Evolutionary conservation across 2,113 vertebrate genomes (phyloP).

Genomic region (Notarius lentiginosus): DNA sequence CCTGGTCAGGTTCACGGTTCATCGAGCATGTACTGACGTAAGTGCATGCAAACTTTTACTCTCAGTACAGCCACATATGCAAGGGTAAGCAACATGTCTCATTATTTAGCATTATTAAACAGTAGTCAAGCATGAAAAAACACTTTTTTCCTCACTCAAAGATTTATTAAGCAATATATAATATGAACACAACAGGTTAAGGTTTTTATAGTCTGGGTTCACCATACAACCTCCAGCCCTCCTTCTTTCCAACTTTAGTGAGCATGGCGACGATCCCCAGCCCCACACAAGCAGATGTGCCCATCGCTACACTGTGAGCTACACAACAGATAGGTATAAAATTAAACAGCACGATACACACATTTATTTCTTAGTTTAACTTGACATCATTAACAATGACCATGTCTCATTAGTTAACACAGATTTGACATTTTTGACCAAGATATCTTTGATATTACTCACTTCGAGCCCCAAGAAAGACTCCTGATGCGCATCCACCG

Average conservation of each 20-base stretch:
- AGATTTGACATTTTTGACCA: background rate
- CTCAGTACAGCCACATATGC: background rate
- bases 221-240: slow-evolving; percentile 77
- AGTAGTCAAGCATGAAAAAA: background rate
- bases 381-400: background rate
- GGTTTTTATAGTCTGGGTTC: slow-evolving; percentile 75
- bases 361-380: background rate
- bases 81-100: background rate
- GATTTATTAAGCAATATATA: slow-evolving; percentile 58
- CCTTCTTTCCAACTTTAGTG: slow-evolving; percentile 78
- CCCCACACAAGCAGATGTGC: slow-evolving; percentile 71
- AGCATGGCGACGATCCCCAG: slow-evolving; percentile 77
- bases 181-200: slow-evolving; percentile 48
- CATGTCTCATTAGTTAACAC: background rate
- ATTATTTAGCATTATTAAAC: background rate
- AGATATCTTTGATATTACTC: slow-evolving; percentile 55
- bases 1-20: background rate
- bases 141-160: background rate
- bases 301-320: slow-evolving; percentile 81
- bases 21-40: background rate
- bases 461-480: slow-evolving; percentile 83
- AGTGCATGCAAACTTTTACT: background rate
- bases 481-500: slow-evolving; percentile 84
- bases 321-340: background rate
- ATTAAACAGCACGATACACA: background rate